Base-by-base conservation (phyloP, 1,140 invertebrate genomes). In the Ceratina japonica region DNA sequence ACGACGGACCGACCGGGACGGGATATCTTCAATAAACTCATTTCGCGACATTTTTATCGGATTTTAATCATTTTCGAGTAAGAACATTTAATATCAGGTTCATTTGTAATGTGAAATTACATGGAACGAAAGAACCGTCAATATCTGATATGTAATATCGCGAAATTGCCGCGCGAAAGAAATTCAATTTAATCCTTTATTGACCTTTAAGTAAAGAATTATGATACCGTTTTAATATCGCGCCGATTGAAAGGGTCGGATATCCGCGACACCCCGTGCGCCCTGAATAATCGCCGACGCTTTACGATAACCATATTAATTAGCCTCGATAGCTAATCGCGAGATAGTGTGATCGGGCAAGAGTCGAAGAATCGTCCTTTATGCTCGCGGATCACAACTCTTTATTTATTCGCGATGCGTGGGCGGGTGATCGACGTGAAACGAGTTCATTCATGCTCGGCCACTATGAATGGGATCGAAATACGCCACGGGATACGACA, bases 391-490 rank as follows among this genome's bases (percentile, higher is more conserved):
- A 86, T 87, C 79, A 84, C 79, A 84, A 87, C 79, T 86, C 82
- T 86, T 87, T 87, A 86, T 86, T 87, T 86, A 87, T 83, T 72
- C 72, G 61, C 70, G 68, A 64, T 77, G 56, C 16, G 56, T 20
- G 18, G 18, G n/a, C 1, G 62, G 65, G 18, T 13, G 82, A 87
- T 87, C 86, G 85, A 86, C 85, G 80, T 87, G 80, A 87, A 86
- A 84, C 85, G 82, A 84, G 82, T 84, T 86, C 86, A 87, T 87
- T 87, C 86, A 87, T 87, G 63, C 74, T 72, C 64, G 65, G n/a
- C 58, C 20, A 37, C 49, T 56, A 72, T 78, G 75, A 78, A 78
- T 78, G 75, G 59, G 18, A 78, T 72, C 49, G 75, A 78, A 78
- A 78, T 63, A 72, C 75, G 65, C 22, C 10, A 20, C 49, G 68